Conservation (phyloP, 2,113 vertebrate species). For the Scopus umbretta region DNA sequence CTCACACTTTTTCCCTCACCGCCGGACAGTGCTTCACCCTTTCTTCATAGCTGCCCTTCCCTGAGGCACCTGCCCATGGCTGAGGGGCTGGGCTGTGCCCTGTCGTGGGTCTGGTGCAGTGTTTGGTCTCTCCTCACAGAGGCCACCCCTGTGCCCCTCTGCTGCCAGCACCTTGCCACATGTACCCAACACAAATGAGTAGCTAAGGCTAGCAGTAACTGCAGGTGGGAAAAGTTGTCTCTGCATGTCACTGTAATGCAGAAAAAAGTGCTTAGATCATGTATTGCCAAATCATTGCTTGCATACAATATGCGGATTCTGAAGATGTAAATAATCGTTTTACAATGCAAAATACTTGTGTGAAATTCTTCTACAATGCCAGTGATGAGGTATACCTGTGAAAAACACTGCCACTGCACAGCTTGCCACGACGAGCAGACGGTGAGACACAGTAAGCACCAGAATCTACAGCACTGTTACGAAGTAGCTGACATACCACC, state of each 20-base stretch:
- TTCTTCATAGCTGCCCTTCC: background rate
- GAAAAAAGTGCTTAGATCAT: background rate
- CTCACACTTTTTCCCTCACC: background rate
- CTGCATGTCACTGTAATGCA: background rate
- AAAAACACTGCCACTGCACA: background rate
- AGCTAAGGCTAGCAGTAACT: background rate
- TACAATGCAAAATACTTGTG: background rate
- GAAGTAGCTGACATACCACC: background rate
- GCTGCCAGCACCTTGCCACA: background rate
- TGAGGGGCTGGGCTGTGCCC: too few relatives aligned
- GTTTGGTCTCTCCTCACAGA: background rate
- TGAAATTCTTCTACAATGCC: background rate
- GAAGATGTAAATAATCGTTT: background rate
- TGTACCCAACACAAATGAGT: background rate
- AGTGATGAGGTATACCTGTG: background rate
- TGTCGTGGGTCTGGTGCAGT: background rate
- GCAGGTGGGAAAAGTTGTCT: background rate
- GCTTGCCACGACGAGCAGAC: background rate
- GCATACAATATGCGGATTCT: background rate
- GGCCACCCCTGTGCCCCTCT: background rate
- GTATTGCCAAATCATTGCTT: background rate
- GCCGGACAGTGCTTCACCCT: background rate
- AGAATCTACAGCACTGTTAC: background rate
- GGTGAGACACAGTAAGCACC: too few relatives aligned
- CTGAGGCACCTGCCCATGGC: fast-evolving